Evolutionary conservation across 2,113 vertebrate genomes (phyloP).

Genomic region (Monopterus albus): DNA sequence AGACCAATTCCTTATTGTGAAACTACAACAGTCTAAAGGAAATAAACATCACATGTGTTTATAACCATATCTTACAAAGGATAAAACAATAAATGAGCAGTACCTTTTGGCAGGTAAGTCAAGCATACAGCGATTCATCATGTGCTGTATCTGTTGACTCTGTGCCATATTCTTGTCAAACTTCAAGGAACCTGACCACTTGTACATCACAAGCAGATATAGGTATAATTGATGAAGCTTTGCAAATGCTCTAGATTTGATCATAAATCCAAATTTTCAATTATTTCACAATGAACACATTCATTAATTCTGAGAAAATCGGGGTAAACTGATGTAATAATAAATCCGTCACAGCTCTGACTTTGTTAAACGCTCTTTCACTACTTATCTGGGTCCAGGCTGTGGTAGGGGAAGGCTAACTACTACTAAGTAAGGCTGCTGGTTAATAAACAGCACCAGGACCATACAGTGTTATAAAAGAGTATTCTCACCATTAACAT

Average conservation of each 20-base stretch:
- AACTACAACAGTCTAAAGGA: background rate
- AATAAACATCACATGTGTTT: background rate
- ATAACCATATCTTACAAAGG: background rate
- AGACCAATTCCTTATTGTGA: no score
- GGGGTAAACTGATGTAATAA: background rate
- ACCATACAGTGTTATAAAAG: no score
- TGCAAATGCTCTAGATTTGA: background rate
- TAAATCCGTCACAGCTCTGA: constrained; percentile 2
- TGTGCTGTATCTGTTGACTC: background rate
- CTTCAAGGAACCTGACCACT: background rate
- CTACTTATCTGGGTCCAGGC: no score
- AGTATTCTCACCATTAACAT: no score
- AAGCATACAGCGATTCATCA: background rate
- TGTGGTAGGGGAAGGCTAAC: no score
- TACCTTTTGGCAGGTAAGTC: background rate
- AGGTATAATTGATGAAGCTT: background rate
- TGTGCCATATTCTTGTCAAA: background rate
- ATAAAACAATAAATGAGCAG: background rate
- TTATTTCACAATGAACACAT: background rate
- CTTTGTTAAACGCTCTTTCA: background rate
- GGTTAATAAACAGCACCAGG: no score
- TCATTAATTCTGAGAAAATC: background rate
- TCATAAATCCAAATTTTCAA: background rate
- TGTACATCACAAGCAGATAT: background rate
- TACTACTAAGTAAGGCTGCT: no score